A percentile compares a stretch with the other conserved stretches of the same genome.
Conservation (phyloP, 2,797 vertebrate species). For the Lepus townsendii region DNA sequence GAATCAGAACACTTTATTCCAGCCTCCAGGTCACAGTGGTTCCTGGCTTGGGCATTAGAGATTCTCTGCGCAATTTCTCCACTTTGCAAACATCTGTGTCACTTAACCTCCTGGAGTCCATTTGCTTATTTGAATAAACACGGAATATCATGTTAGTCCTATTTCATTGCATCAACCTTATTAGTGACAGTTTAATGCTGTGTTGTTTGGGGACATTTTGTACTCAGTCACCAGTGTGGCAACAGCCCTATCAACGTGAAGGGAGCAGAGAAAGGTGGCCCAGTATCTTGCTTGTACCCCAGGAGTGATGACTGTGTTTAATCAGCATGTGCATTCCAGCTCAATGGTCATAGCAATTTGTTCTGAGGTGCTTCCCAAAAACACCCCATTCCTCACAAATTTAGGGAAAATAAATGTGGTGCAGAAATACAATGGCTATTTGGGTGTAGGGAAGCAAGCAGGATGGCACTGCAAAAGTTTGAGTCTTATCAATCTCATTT, state of each 20-base stretch:
- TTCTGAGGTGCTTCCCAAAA: neutral
- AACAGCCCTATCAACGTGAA: neutral
- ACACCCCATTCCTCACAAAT: neutral
- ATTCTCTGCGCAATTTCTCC: constrained; percentile 44
- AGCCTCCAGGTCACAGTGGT: neutral
- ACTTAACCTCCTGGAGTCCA: neutral
- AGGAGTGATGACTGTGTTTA: neutral
- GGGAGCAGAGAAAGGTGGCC: neutral
- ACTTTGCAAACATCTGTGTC: neutral
- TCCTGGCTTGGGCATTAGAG: neutral
- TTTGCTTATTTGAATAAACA: constrained; percentile 54
- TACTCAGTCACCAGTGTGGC: neutral
- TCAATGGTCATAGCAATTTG: neutral
- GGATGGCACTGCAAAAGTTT: neutral
- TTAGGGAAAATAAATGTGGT: neutral
- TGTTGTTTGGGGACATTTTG: neutral
- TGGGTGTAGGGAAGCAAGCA: neutral
- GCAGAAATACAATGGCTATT: neutral
- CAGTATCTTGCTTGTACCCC: neutral
- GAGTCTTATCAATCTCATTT: neutral
- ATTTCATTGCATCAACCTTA: constrained; percentile 8
- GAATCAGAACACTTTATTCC: constrained; percentile 68
- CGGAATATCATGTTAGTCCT: neutral
- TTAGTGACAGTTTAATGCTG: neutral
- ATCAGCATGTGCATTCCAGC: neutral